These are phyloP conservation scores for Tinamus guttatus DNA, from an alignment of 2,113 vertebrate species.

Conservation along the genomic window DNA sequence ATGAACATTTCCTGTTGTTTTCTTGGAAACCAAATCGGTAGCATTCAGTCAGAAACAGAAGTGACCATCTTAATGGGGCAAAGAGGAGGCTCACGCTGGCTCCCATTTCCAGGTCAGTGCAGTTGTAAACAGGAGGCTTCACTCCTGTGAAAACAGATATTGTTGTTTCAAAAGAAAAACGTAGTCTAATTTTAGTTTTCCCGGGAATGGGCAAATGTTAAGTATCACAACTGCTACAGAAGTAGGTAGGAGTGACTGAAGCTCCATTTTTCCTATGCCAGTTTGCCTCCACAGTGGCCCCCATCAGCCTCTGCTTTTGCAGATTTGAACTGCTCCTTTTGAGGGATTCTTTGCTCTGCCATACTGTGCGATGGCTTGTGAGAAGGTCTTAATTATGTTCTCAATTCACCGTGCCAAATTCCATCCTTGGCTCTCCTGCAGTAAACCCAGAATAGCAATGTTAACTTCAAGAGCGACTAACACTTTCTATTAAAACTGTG, in stretches of 20 bases:
- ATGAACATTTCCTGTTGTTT: neutral
- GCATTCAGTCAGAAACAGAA: neutral
- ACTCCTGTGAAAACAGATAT: neutral
- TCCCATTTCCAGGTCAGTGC: neutral
- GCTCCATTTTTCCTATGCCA: neutral
- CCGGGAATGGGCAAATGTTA: neutral
- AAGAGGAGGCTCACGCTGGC: neutral
- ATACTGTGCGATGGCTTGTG: neutral
- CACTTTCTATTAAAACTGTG: neutral
- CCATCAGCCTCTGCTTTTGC: conserved; percentile 14
- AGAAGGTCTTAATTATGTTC: neutral
- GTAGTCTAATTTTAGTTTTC: neutral
- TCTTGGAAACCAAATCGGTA: neutral
- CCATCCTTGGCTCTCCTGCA: neutral
- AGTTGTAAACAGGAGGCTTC: neutral
- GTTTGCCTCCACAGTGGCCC: neutral
- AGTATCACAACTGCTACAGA: neutral
- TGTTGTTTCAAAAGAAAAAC: neutral
- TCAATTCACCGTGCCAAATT: neutral
- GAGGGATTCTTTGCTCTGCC: neutral
- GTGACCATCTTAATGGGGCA: fast-evolving
- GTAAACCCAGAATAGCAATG: neutral
- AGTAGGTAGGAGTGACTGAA: neutral
- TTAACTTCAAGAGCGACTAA: neutral
- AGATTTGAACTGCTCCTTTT: conserved; percentile 37